Evolutionary conservation across 2,888 invertebrate species (phyloP), one percentile per base, ranked within the genome.

Genomic region (Congeria kusceri): DNA sequence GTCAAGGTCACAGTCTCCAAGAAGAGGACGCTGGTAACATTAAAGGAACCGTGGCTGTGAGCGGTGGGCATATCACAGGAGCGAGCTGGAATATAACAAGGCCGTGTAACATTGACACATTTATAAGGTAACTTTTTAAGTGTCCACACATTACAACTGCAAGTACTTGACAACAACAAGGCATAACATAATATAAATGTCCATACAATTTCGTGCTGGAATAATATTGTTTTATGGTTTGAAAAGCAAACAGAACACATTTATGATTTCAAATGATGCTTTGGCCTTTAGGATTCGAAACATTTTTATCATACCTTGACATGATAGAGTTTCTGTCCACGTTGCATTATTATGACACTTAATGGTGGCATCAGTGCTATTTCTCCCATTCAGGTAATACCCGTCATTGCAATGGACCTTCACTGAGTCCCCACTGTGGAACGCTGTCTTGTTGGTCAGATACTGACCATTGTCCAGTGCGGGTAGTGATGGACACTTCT

Each of bases 351-450:
- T n/a, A 18, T 13, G 9, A 61, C 76, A 76, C 15, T 23, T 23
- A 44, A 47, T 25, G 4, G 5, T 5, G 3, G 59, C 53, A 18
- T 25, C 32, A 27, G 58, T 44, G 1, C 27, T 20, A 23, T 11
- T 25, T 20, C 18, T 5, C 9, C 32, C 69, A 9, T 28, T 39
- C 11, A 80, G 47, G 0, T 44, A 23, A 44, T 77, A 86, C 0
- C 83, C 83, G 62, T 82, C 77, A 13, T 76, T 32, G 77, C 85
- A 86, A 5, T 66, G 68, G n/a, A 80, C 27, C 7, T 62, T 53
- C n/a, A 84, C 78, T 29, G 11, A 28, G 32, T 83, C 83, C 3
- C 58, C 53, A 62, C 53, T 76, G 44, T 82, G 78, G 49, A 77
- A 79, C 23, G 67, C 56, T 3, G 28, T 18, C 23, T 53, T 11